Base-by-base conservation (phyloP, 2,888 invertebrate species). In the Cordylochernes scorpioides region DNA sequence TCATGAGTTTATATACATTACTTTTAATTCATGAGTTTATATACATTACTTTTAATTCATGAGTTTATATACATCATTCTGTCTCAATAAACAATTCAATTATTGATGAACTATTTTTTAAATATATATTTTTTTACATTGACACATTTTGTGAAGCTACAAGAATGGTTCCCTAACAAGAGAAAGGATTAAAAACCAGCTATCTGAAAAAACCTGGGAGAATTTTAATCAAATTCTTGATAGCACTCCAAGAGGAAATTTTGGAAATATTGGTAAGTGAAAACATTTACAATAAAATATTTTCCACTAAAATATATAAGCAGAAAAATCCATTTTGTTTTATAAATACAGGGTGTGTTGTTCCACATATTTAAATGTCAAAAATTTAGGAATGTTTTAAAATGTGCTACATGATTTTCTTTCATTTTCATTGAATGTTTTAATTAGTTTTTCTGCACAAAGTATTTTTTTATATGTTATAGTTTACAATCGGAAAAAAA, bases 101-200 rank as follows among this genome's bases (percentile, higher is more conserved):
- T n/a, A n/a, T n/a, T n/a, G n/a, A n/a, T n/a, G n/a, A 22, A 13
- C 17, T 3, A 5, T 28, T 17, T 17, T 10, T 19, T 14, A 12
- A 25, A n/a, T 3, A 24, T 14, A 15, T 15, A 7, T 16, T 25
- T 25, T 24, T 22, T 32, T 28, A 8, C 32, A 68, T 69, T 56
- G 6, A 22, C 12, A 5, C 6, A 8, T 26, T 9, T 39, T 80
- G 72, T 51, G 57, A 15, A 58, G 58, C 38, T 60, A 55, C 44
- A 75, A 86, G 49, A 94, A 94, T 57, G 91, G 88, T 1, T 86
- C 88, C 0, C 54, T 88, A 14, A 80, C 80, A 0, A 60, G 94
- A 10, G 84, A 91, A 57, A 60, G 67, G 45, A 71, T 84, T 30
- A 58, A 77, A 29, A 64, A 74, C 46, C 53, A 61, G 12, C 63